phyloP scores from a whole-genome alignment of 2,888 invertebrate species.

The Diaphora mendica region DNA sequence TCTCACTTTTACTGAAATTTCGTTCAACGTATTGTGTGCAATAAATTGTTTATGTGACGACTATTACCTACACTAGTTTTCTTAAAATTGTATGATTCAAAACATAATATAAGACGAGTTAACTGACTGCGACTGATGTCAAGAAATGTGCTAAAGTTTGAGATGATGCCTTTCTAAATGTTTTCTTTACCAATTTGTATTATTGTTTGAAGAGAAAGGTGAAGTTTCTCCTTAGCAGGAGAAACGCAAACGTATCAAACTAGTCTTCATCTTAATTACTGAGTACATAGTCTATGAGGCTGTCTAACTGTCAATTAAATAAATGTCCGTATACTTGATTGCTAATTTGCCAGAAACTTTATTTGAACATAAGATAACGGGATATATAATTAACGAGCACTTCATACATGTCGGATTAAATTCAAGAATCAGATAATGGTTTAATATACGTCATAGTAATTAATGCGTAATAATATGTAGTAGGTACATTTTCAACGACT shows the following conservation, averaged over 20 bases:
- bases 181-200: slow-evolving; percentile 55
- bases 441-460: background rate
- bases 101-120: slow-evolving; percentile 27
- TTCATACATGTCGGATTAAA: background rate
- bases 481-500: background rate
- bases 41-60: slow-evolving; percentile 30
- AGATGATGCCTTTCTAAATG: slow-evolving; percentile 65
- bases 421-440: background rate
- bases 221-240: slow-evolving; percentile 50
- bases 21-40: slow-evolving; percentile 23
- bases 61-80: slow-evolving; percentile 23
- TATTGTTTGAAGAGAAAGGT: slow-evolving; percentile 77
- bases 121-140: slow-evolving; percentile 49
- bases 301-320: slow-evolving; percentile 54
- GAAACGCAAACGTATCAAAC: slow-evolving; percentile 54
- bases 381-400: background rate
- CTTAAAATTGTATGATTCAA: slow-evolving; percentile 14
- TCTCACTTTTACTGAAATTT: slow-evolving; percentile 56
- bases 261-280: slow-evolving; percentile 62
- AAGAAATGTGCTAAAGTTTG: slow-evolving; percentile 51
- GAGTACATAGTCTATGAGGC: slow-evolving; percentile 49
- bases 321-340: slow-evolving; percentile 30
- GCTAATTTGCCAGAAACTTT: background rate
- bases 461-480: background rate
- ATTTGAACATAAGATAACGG: background rate